phyloP scores from a whole-genome alignment of 2,113 vertebrate species.

The Ceyx margarethae region DNA sequence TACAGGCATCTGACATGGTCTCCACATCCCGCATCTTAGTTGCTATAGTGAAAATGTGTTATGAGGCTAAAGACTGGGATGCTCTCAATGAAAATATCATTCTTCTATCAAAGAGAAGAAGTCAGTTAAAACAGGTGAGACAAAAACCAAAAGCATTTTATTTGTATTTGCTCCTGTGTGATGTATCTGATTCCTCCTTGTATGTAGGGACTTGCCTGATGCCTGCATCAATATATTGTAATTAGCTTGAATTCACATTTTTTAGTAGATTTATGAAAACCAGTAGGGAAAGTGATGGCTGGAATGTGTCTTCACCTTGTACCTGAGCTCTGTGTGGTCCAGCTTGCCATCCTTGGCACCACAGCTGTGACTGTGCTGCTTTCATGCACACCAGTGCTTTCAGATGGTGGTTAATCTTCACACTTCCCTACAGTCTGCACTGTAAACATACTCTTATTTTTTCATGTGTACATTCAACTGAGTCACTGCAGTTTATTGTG shows the following conservation, averaged over 20 bases:
- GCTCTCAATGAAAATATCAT: slow-evolving; percentile 97
- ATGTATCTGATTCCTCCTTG: fast-evolving
- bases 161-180: background rate
- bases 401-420: background rate
- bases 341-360: background rate
- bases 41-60: slow-evolving; percentile 95
- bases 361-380: background rate
- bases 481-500: background rate
- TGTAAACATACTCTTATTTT: background rate
- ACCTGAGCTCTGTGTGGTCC: background rate
- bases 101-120: slow-evolving; percentile 93
- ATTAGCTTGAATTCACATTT: background rate
- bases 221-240: background rate
- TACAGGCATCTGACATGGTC: slow-evolving; percentile 96
- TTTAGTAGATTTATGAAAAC: background rate
- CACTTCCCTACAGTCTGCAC: background rate
- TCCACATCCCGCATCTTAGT: slow-evolving; percentile 97
- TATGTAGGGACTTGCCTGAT: background rate
- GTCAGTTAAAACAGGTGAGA: slow-evolving; percentile 95
- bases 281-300: background rate
- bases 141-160: background rate
- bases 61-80: slow-evolving; percentile 96
- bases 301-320: background rate
- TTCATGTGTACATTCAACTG: background rate
- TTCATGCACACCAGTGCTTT: background rate